Evolutionary conservation across 2,888 invertebrate genomes (phyloP), one percentile per base, ranked within the genome.

Genomic region (Microctonus aethiopoides): DNA sequence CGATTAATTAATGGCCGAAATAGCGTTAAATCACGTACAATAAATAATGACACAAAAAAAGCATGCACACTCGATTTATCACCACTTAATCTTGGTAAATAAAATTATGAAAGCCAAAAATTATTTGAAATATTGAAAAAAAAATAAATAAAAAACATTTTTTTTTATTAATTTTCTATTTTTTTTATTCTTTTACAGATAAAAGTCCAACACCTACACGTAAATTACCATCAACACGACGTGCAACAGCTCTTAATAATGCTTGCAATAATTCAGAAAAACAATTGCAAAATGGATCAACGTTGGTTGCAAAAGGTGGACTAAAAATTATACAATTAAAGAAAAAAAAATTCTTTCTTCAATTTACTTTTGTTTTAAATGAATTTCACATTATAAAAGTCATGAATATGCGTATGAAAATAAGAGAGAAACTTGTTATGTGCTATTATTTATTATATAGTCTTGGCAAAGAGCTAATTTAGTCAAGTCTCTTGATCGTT

Each of bases 61-160:
- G 81, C 78, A 70, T 80, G 81, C 63, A 73, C 79, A 51, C 79
- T 79, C 51, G 80, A 80, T 61, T 74, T 83, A 67, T 81, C 83
- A 74, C 78, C 81, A 65, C 79, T 81, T 68, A 83, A 81, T 79
- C 82, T 83, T 67, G 84, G 84, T 85, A 67, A 83, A 80, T 80
- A 64, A 63, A 13, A 41, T 16, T 61, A 39, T 9, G 5, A 20
- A 61, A 61, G 36, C 24, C n/a, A n/a, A 39, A 11, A 20, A 29
- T 41, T 39, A 26, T 22, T 0, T 13, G 5, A 9, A 26, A 36
- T 39, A 62, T 41, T 39, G 11, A 54, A 54, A 3, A 26, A 26
- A 24, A 26, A 11, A 24, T 29, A 24, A 24, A 1, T 11, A 10
- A 2, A 41, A n/a, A 26, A 46, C 10, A 46, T n/a, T n/a, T 34